Base-by-base conservation (phyloP, 92 coral and sea anemone species). In the Phenganax marumi region DNA sequence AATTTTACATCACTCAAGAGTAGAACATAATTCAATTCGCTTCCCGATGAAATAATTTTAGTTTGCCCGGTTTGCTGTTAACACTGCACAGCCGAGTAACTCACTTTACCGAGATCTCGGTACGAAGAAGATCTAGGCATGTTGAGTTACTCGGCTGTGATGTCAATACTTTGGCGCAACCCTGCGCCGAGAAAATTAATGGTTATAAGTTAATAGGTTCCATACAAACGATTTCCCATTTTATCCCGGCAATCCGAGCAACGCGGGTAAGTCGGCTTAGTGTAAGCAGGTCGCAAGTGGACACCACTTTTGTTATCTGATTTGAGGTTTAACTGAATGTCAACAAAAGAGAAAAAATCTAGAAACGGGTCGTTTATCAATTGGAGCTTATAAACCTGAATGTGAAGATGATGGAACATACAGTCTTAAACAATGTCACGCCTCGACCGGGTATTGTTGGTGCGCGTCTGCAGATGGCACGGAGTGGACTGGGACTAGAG, bases 401-500 rank as follows among this genome's bases (percentile, higher is more conserved):
- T 91, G 97, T 68, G 88, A 91, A 55, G 52, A 83, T 0, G 91
- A 91, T 80, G 97, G 97, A 0, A 85, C 85, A 14, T 91, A 91
- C 79, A 87, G 89, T 5, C 89, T 83, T 25, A 65, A 84, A 77
- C 97, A 91, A 87, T 91, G 97, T 88, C 87, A 86, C 76, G 76
- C 84, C 58, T 86, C 85, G 52, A 84, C 97, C 26, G 97, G 97
- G 1, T 85, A 87, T 80, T 91, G 97, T 75, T 91, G 97, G 97
- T 91, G 97, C 76, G 84, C 82, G 25, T 89, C 97, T 16, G 86
- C 75, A 63, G 97, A 87, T 79, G 97, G 97, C 81, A 84, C 69
- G 17, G 91, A 89, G 57, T 90, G 92, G 92, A 89, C 97, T 87
- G 97, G 92, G 68, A 91, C 97, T 16, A 89, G 89, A 82, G 70